Evolutionary conservation across 2,113 vertebrate genomes (phyloP).

Genomic region (Nematolebias whitei): DNA sequence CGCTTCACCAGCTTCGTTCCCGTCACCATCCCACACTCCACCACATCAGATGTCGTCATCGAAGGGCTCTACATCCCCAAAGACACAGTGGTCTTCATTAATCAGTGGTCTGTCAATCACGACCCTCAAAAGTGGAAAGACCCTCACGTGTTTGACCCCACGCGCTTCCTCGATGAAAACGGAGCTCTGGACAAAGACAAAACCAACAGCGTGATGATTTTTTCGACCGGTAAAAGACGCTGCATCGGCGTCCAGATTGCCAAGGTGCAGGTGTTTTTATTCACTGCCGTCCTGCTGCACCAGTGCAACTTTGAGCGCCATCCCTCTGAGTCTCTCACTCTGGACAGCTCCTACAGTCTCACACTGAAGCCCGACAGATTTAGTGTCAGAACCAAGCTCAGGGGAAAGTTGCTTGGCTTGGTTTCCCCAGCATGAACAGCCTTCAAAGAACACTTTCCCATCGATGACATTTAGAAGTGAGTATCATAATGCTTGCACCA

Average conservation of each 20-base stretch:
- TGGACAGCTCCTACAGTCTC: conserved; percentile 82
- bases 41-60: conserved; percentile 83
- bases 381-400: conserved; percentile 72
- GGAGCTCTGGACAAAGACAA: conserved; percentile 77
- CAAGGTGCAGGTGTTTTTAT: conserved; percentile 85
- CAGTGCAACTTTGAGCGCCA: conserved; percentile 83
- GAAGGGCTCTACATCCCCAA: conserved; percentile 85
- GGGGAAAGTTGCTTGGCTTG: conserved; percentile 76
- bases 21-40: conserved; percentile 88
- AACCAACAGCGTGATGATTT: conserved; percentile 82
- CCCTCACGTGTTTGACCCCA: conserved; percentile 82
- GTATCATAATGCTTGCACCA: conserved; percentile 73
- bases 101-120: conserved; percentile 91
- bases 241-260: conserved; percentile 86
- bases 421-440: conserved; percentile 77
- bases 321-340: conserved; percentile 69
- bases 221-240: conserved; percentile 84
- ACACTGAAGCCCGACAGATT: conserved; percentile 78
- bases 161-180: conserved; percentile 79
- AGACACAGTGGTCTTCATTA: conserved; percentile 87
- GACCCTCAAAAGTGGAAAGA: conserved; percentile 84
- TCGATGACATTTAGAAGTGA: conserved; percentile 67
- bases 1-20: conserved; percentile 89
- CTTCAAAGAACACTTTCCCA: conserved; percentile 59
- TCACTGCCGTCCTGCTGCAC: conserved; percentile 83